A percentile compares a stretch with the other conserved stretches of the same genome.
phyloP scores from a whole-genome alignment of 2,113 vertebrate genomes.

The Oryzias curvinotus region DNA sequence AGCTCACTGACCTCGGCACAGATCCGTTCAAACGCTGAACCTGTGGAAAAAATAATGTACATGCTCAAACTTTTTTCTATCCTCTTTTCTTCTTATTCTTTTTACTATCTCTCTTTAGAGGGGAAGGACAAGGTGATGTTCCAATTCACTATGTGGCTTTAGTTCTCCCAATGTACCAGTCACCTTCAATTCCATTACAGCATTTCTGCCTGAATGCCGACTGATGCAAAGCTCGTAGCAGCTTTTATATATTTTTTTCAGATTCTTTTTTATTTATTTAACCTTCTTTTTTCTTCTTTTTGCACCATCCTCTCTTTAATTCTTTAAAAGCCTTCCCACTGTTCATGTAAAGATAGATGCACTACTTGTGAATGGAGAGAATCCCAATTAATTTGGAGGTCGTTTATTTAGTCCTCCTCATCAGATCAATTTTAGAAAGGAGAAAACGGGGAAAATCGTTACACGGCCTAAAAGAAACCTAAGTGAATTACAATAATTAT shows the following conservation, averaged over 20 bases:
- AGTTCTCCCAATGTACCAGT: slow-evolving; percentile 31
- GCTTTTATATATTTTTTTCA: slow-evolving; percentile 14
- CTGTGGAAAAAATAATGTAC: slow-evolving; percentile 13
- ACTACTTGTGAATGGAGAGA: slow-evolving; percentile 46
- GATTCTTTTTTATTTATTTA: no score
- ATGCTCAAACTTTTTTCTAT: slow-evolving; percentile 1
- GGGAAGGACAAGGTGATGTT: slow-evolving; percentile 52
- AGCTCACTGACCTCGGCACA: slow-evolving; percentile 44
- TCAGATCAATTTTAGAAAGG: slow-evolving; percentile 67
- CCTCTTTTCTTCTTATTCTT: slow-evolving; percentile 13
- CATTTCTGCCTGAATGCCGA: slow-evolving; percentile 8
- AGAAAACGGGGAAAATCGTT: slow-evolving; percentile 67
- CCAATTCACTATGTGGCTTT: slow-evolving; percentile 39
- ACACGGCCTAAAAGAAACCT: slow-evolving; percentile 69
- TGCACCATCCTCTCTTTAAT: slow-evolving; percentile 26
- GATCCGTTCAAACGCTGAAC: slow-evolving; percentile 21
- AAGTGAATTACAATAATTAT: slow-evolving; percentile 77
- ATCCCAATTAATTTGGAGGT: slow-evolving; percentile 71
- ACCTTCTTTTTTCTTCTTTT: slow-evolving; percentile 11
- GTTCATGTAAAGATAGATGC: slow-evolving; percentile 48
- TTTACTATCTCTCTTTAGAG: slow-evolving; percentile 29
- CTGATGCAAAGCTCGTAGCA: slow-evolving; percentile 27
- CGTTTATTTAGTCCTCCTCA: slow-evolving; percentile 69
- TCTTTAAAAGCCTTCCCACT: slow-evolving; percentile 56
- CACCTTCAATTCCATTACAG: slow-evolving; percentile 42